These are phyloP conservation scores for Pheosia tremula DNA, from an alignment of 2,888 invertebrate species.

Conservation along the genomic window DNA sequence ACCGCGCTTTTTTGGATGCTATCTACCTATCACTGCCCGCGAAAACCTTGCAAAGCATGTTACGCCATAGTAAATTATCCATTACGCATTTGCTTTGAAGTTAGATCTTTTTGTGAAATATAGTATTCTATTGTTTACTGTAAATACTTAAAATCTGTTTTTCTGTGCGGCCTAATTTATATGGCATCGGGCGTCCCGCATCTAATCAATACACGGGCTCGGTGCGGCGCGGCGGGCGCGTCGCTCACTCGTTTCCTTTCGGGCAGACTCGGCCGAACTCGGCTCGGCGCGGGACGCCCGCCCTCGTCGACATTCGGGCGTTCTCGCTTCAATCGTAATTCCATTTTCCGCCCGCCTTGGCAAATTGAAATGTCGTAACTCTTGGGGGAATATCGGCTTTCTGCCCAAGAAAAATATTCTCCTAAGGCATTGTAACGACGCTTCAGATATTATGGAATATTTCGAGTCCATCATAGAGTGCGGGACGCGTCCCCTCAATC, in stretches of 20 bases:
- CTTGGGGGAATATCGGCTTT: conserved; percentile 85
- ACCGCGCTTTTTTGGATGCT: conserved; percentile 4
- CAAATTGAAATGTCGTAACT: conserved; percentile 86
- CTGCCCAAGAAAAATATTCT: conserved; percentile 83
- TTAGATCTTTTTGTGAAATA: too few species aligned
- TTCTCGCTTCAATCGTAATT: conserved; percentile 84
- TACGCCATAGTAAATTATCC: too few species aligned
- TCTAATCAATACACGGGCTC: conserved; percentile 83
- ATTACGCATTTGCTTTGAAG: too few species aligned
- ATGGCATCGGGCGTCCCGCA: conserved; percentile 83
- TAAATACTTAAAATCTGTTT: conserved; percentile 64
- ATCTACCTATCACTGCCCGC: neutral
- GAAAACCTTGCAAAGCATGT: neutral
- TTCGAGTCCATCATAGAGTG: conserved; percentile 77
- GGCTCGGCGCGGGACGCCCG: conserved; percentile 53
- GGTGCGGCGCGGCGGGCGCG: conserved; percentile 77
- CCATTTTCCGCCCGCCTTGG: conserved; percentile 85
- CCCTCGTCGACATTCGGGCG: conserved; percentile 65
- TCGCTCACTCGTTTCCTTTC: conserved; percentile 60
- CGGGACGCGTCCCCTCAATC: conserved; percentile 70
- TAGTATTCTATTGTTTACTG: too few species aligned
- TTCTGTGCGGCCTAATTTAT: conserved; percentile 83
- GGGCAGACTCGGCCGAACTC: conserved; percentile 60
- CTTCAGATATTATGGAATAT: conserved; percentile 80
- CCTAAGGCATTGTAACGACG: conserved; percentile 80